A percentile compares a stretch with the other conserved stretches of the same genome.
Evolutionary conservation across 2,888 invertebrate species (phyloP).

Genomic region (Tipula confusa): DNA sequence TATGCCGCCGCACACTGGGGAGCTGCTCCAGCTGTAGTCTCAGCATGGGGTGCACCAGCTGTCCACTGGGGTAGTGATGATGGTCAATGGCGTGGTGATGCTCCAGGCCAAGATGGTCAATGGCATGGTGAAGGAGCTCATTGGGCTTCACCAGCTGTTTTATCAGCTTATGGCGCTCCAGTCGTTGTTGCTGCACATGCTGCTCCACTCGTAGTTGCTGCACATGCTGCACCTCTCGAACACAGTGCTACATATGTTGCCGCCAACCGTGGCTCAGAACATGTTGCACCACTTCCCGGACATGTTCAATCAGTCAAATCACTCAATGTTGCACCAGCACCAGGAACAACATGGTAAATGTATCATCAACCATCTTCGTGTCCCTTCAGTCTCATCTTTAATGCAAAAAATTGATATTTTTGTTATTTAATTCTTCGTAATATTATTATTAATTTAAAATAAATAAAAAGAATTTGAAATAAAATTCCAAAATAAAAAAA

Average conservation of each 20-base stretch:
- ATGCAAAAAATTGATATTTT: neutral
- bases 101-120: constrained; percentile 39
- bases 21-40: constrained; percentile 39
- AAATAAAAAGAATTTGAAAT: no score
- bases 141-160: constrained; percentile 41
- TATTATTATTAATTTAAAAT: neutral
- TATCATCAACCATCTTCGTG: constrained; percentile 36
- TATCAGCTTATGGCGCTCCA: constrained; percentile 38
- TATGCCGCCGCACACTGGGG: constrained; percentile 37
- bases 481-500: neutral
- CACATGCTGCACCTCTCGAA: neutral
- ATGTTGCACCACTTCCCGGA: neutral
- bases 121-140: constrained; percentile 47
- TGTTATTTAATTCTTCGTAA: neutral
- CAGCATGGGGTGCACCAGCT: constrained; percentile 41
- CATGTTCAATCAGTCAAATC: constrained; percentile 28
- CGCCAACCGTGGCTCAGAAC: constrained; percentile 14
- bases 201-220: constrained; percentile 38
- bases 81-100: constrained; percentile 45
- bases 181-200: constrained; percentile 48
- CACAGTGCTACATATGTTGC: constrained; percentile 1
- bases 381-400: constrained; percentile 28
- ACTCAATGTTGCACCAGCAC: constrained; percentile 26
- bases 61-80: constrained; percentile 45
- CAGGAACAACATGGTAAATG: constrained; percentile 45